Base-by-base conservation (phyloP, 2,113 vertebrate species). In the Dipodomys stephensi region DNA sequence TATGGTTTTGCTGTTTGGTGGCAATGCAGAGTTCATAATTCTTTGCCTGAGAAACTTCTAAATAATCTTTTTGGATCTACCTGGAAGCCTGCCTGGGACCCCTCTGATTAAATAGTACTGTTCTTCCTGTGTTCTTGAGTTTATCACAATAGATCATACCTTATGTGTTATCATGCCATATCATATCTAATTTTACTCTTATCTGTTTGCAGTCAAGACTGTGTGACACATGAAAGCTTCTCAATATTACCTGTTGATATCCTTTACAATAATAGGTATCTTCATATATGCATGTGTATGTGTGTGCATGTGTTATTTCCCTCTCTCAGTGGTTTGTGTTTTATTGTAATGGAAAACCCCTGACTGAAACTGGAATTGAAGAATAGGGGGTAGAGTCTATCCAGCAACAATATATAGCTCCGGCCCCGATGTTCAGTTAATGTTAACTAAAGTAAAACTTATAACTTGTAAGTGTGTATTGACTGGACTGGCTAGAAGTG, bases 41-140 rank as follows among this genome's bases (percentile, higher is more conserved):
- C 57, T 92, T 93, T 83, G n/a, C 46, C 71, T 90, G 15, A 76
- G 87, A 93, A 87, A 27, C 10, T 68, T n/a, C 39, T 84, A 46
- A 57, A 35, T 65, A 46, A n/a, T 32, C 35, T 35, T 35, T 35
- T 35, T 2, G 35, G 25, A 8, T 87, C 44, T 92, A 49, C 22
- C 49, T 67, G 44, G 20, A 84, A 76, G 16, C 27, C 44, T 13
- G 69, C 53, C 73, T 28, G 49, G 27, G 35, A 57, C 28, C 23
- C 30, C 39, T 67, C 3, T 76, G 30, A 7, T 19, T 0, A 49
- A 69, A 35, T 16, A 65, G 28, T 88, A 28, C 13, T 53, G 7
- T 84, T 91, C 87, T 76, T 15, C 13, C 8, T 80, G 15, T 77
- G 74, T 16, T 77, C 2, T 77, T 57, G 53, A 57, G 44, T 73